Percentiles rank a stretch among this genome's conserved stretches.
phyloP scores from a whole-genome alignment of 2,797 vertebrate species.

The Bryconaethiops microstoma region DNA sequence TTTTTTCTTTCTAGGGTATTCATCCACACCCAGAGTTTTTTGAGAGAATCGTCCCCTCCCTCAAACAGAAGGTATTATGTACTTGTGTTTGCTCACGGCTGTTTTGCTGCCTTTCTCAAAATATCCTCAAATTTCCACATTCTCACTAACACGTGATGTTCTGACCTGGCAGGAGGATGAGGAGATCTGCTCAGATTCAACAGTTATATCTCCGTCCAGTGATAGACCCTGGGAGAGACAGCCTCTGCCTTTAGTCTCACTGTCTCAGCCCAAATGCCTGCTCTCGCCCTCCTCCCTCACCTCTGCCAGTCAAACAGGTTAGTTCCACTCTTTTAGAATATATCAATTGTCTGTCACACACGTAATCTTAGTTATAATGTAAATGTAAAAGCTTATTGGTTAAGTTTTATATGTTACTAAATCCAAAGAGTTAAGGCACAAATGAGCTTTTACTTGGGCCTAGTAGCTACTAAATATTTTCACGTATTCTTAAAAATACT shows the following conservation, averaged over 20 bases:
- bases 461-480: too few relatives aligned
- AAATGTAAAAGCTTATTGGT: too few relatives aligned
- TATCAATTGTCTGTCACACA: too few relatives aligned
- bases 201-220: constrained; percentile 24
- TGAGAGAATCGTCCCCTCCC: constrained; percentile 74
- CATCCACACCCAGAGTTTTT: constrained; percentile 79
- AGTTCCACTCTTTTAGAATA: constrained; percentile 24
- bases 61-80: constrained; percentile 70
- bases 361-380: too few relatives aligned
- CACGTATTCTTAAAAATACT: too few relatives aligned
- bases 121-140: background rate
- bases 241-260: constrained; percentile 28
- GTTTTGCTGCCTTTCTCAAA: too few relatives aligned
- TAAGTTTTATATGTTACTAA: too few relatives aligned
- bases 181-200: constrained; percentile 32
- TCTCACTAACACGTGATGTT: background rate
- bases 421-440: too few relatives aligned
- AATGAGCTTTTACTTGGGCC: too few relatives aligned
- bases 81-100: background rate
- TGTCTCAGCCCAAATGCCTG: constrained; percentile 41
- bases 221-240: constrained; percentile 46
- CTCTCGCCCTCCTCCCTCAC: constrained; percentile 58
- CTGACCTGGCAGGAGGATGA: constrained; percentile 41
- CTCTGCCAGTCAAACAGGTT: constrained; percentile 70
- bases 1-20: constrained; percentile 64